Evolutionary conservation across 2,888 invertebrate species (phyloP).

Genomic region (Mystacides longicornis): DNA sequence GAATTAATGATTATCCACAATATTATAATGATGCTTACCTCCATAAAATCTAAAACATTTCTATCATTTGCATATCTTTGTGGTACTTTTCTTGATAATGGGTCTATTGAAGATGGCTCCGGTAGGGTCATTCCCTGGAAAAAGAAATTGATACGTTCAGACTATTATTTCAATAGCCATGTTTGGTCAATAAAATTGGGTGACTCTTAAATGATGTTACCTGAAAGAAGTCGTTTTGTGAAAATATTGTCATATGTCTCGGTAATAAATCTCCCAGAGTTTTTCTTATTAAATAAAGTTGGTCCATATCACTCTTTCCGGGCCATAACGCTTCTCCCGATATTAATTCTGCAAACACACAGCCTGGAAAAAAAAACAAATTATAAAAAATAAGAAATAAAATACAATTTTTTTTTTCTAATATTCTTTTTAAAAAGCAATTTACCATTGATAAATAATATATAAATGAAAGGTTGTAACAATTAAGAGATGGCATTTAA

Average conservation of each 20-base stretch:
- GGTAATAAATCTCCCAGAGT: slow-evolving; percentile 91
- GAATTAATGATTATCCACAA: no score
- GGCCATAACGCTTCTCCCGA: slow-evolving; percentile 95
- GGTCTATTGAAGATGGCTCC: slow-evolving; percentile 77
- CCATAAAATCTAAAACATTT: slow-evolving; percentile 74
- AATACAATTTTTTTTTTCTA: not conserved
- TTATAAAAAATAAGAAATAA: not conserved
- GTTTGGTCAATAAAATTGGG: not conserved
- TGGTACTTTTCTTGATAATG: slow-evolving; percentile 82
- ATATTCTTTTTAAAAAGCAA: no score
- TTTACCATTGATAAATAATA: not conserved
- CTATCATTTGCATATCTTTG: slow-evolving; percentile 58
- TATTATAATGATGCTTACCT: no score
- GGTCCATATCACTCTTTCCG: slow-evolving; percentile 97
- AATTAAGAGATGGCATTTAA: no score
- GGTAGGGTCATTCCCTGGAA: slow-evolving; percentile 89
- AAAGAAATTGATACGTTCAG: slow-evolving; percentile 18
- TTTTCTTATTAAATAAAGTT: slow-evolving; percentile 89
- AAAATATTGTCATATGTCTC: slow-evolving; percentile 92
- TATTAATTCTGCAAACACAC: slow-evolving; percentile 80
- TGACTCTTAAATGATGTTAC: slow-evolving; percentile 29
- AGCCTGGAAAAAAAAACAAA: slow-evolving; percentile 51
- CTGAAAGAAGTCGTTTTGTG: slow-evolving; percentile 84
- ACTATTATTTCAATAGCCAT: not conserved
- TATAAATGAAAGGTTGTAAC: no score